phyloP scores from a whole-genome alignment of 2,113 vertebrate genomes.

The Cyprinodon brontotheroides region DNA sequence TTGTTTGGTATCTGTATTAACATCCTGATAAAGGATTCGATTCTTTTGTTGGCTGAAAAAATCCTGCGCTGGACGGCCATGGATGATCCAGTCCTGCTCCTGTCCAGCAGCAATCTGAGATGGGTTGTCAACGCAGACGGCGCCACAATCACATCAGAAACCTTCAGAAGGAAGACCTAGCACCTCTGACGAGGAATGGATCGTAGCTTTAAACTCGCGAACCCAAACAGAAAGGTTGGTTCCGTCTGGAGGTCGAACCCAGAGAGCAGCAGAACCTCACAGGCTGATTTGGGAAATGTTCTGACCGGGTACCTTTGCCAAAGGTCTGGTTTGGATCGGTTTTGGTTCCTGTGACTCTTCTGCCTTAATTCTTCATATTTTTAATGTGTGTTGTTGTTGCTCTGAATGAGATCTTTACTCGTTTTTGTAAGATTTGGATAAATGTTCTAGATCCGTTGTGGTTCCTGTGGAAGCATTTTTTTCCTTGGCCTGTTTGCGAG shows the following conservation, averaged over 20 bases:
- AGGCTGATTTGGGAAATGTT: neutral
- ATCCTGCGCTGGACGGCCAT: neutral
- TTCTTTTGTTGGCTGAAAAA: neutral
- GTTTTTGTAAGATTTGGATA: too few relatives aligned
- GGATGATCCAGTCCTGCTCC: neutral
- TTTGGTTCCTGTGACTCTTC: neutral
- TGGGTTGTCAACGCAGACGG: neutral
- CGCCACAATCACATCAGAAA: neutral
- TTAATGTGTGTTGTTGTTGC: too few relatives aligned
- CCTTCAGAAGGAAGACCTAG: neutral
- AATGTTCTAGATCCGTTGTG: too few relatives aligned
- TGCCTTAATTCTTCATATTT: too few relatives aligned
- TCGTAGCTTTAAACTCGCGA: too few relatives aligned
- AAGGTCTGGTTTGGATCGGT: neutral
- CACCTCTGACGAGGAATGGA: neutral
- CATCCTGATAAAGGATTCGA: neutral
- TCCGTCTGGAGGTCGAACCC: conserved; percentile 15
- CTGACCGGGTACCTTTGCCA: neutral
- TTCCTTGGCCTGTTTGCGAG: too few relatives aligned
- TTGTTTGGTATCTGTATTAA: neutral
- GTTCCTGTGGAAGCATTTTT: too few relatives aligned
- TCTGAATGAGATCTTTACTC: too few relatives aligned
- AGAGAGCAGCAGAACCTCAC: neutral
- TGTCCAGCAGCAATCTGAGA: neutral
- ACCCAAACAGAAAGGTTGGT: neutral